Percentiles rank a stretch among this genome's conserved stretches.
Evolutionary conservation across 2,888 invertebrate species (phyloP).

Genomic region (Eupithecia inturbata): DNA sequence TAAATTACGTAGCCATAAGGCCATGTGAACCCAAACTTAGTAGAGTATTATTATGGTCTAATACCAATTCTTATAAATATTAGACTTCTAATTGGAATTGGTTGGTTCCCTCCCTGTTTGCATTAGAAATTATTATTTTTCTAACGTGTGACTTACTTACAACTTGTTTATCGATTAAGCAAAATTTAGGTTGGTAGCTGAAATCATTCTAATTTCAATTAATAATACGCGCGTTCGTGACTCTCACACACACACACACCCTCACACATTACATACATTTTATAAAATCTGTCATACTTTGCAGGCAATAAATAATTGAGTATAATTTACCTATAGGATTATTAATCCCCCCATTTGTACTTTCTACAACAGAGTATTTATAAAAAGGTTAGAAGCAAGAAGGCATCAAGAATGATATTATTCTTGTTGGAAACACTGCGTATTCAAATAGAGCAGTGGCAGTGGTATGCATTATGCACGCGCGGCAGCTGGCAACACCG

Average conservation of each 20-base stretch:
- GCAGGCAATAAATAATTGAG: not conserved
- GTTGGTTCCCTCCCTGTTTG: not conserved
- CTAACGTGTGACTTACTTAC: not conserved
- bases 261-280: too few species aligned
- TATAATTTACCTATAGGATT: too few species aligned
- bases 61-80: too few species aligned
- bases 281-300: too few species aligned
- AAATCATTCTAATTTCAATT: too few species aligned
- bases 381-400: not conserved
- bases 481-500: constrained; percentile 4
- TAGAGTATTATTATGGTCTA: not conserved
- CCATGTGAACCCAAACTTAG: not conserved
- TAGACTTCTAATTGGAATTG: not conserved
- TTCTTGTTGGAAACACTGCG: not conserved
- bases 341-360: not conserved
- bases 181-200: not conserved
- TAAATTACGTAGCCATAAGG: too few species aligned
- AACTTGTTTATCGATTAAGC: not conserved
- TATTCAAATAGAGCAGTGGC: constrained; percentile 1
- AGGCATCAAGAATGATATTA: not conserved
- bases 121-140: not conserved
- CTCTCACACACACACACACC: too few species aligned
- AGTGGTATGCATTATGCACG: constrained; percentile 32
- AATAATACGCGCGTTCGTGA: too few species aligned
- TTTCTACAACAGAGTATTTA: not conserved